Percentiles rank a stretch among this genome's conserved stretches.
phyloP scores from a whole-genome alignment of 2,797 vertebrate genomes.

The Heliangelus exortis region DNA sequence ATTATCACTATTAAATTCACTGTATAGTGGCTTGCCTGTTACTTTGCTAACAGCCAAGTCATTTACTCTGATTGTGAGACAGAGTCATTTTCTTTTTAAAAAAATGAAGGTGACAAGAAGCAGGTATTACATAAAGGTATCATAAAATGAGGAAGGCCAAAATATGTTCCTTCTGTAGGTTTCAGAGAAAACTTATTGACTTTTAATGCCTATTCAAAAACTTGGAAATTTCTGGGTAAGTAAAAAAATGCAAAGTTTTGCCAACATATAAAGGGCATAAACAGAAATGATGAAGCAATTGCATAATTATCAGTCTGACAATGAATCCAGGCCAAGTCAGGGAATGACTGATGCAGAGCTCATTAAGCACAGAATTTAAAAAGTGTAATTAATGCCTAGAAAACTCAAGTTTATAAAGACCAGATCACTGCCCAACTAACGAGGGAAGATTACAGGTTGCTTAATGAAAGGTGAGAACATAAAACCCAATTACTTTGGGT shows the following conservation, averaged over 20 bases:
- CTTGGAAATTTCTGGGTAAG: not conserved
- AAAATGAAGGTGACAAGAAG: not conserved
- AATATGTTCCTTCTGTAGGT: accelerated
- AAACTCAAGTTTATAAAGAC: not conserved
- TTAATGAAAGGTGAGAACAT: not conserved
- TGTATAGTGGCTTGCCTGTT: not conserved
- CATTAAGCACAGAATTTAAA: slow-evolving; percentile 1
- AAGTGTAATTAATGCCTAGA: slow-evolving; percentile 14
- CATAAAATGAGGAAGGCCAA: not conserved
- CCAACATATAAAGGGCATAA: not conserved
- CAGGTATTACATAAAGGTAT: not conserved
- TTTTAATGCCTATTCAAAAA: not conserved
- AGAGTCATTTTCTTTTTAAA: not conserved
- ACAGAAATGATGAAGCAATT: not conserved
- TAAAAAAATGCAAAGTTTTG: not conserved
- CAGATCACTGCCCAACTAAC: not conserved
- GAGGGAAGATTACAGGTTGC: not conserved
- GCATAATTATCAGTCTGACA: not conserved
- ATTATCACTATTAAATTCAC: not conserved
- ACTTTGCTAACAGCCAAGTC: not conserved
- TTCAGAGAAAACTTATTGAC: not conserved
- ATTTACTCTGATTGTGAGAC: not conserved
- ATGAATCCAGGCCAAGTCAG: not conserved
- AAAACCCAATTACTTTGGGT: not conserved
- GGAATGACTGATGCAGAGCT: not conserved